Evolutionary conservation across 2,113 vertebrate genomes (phyloP).

Genomic region (Hippocampus guttulatus): DNA sequence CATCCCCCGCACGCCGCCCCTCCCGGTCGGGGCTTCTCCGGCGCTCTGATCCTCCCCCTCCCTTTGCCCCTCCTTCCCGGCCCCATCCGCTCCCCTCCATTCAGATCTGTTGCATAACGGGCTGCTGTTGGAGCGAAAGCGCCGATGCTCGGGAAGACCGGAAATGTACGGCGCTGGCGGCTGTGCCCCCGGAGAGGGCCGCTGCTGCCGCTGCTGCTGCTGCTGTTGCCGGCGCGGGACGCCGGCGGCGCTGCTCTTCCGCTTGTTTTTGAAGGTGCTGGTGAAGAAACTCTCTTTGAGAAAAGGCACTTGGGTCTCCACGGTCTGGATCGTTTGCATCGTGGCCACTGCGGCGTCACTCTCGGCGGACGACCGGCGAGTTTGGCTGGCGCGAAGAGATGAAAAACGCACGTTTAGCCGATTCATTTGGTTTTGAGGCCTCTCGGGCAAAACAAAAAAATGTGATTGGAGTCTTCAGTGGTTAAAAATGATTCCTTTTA

Average conservation of each 20-base stretch:
- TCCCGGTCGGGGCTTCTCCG: constrained; percentile 67
- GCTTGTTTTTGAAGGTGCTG: constrained; percentile 69
- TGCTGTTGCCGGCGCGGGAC: constrained; percentile 45
- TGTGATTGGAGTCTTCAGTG: background rate
- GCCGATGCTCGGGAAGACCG: constrained; percentile 68
- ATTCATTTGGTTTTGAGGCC: background rate
- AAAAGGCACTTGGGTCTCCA: constrained; percentile 73
- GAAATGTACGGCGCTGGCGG: constrained; percentile 55
- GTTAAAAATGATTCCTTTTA: background rate
- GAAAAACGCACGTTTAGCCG: background rate
- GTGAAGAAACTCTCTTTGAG: constrained; percentile 73
- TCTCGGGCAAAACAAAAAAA: too few species aligned
- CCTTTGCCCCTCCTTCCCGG: constrained; percentile 64
- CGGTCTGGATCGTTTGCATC: constrained; percentile 75
- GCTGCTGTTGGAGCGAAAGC: constrained; percentile 74
- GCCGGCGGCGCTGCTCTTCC: constrained; percentile 68
- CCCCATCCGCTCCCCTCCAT: constrained; percentile 69
- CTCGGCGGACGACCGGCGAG: background rate
- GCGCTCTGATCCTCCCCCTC: constrained; percentile 74
- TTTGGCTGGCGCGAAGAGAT: constrained; percentile 9
- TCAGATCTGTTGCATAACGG: constrained; percentile 81
- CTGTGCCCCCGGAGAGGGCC: constrained; percentile 33
- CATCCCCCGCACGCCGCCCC: constrained; percentile 67
- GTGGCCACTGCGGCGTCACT: constrained; percentile 29
- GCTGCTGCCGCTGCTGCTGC: constrained; percentile 17